Conservation (phyloP, 2,888 invertebrate genomes). For the Apamea epomidion region DNA sequence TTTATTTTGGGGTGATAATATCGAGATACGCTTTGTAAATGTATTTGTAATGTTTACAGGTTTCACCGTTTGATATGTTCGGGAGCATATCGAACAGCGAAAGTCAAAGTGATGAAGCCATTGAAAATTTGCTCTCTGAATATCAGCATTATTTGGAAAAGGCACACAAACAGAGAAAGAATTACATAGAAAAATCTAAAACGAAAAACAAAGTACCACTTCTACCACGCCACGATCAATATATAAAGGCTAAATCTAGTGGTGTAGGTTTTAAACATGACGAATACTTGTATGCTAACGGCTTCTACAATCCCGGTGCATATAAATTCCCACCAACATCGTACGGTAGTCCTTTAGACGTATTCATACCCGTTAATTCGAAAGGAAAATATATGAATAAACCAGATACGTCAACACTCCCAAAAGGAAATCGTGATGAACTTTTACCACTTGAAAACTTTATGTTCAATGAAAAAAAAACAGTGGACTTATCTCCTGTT, state of each 20-base stretch:
- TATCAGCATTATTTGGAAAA: constrained; percentile 85
- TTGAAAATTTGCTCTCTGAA: constrained; percentile 83
- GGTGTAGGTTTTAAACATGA: constrained; percentile 68
- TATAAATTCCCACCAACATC: constrained; percentile 68
- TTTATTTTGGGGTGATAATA: constrained; percentile 22
- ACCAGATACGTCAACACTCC: constrained; percentile 59
- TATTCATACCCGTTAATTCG: constrained; percentile 76
- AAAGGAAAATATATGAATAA: constrained; percentile 70
- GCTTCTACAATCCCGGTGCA: constrained; percentile 70
- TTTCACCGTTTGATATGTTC: constrained; percentile 74
- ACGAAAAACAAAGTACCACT: constrained; percentile 84
- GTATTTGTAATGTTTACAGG: constrained; percentile 71
- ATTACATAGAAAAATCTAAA: constrained; percentile 79
- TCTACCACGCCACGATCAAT: constrained; percentile 77
- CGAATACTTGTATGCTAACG: constrained; percentile 70
- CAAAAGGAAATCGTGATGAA: constrained; percentile 64
- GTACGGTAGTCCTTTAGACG: constrained; percentile 75
- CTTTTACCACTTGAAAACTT: constrained; percentile 65
- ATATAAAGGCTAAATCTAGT: constrained; percentile 73
- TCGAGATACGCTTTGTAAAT: constrained; percentile 22
- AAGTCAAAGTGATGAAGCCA: constrained; percentile 83
- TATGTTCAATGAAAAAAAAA: constrained; percentile 67
- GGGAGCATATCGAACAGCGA: constrained; percentile 70
- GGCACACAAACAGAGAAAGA: constrained; percentile 82
- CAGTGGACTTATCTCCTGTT: constrained; percentile 63